Percentiles rank a stretch among this genome's conserved stretches.
Evolutionary conservation across 2,113 vertebrate genomes (phyloP).

Genomic region (Cichladusa arquata): DNA sequence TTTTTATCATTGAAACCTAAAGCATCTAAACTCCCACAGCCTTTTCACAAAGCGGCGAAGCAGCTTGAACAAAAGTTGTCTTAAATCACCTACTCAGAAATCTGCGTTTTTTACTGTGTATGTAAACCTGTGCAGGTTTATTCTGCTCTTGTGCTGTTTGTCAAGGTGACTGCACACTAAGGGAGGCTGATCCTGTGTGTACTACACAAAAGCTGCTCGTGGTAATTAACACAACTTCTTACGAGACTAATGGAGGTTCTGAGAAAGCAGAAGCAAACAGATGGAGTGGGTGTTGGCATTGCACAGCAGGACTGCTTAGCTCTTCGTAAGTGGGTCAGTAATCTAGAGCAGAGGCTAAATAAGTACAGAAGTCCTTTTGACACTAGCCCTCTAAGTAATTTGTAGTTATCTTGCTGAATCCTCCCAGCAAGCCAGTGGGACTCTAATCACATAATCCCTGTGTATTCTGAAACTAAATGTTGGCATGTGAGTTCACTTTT

Average conservation of each 20-base stretch:
- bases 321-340: conserved; percentile 64
- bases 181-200: too few relatives aligned
- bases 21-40: neutral
- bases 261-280: conserved; percentile 66
- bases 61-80: neutral
- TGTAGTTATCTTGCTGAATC: conserved; percentile 41
- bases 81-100: neutral
- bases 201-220: neutral
- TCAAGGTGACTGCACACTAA: too few relatives aligned
- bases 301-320: conserved; percentile 43
- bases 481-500: neutral
- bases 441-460: conserved; percentile 27
- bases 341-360: conserved; percentile 58
- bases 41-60: neutral
- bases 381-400: conserved; percentile 26
- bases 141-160: too few relatives aligned
- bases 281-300: conserved; percentile 51
- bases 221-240: conserved; percentile 50
- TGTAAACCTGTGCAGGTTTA: neutral
- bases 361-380: conserved; percentile 45
- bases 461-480: conserved; percentile 10
- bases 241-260: neutral
- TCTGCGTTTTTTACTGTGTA: too few relatives aligned
- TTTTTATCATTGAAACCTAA: neutral
- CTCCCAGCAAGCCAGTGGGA: neutral